These are phyloP conservation scores for Acronicta psi DNA, from an alignment of 2,888 invertebrate species.

Conservation along the genomic window DNA sequence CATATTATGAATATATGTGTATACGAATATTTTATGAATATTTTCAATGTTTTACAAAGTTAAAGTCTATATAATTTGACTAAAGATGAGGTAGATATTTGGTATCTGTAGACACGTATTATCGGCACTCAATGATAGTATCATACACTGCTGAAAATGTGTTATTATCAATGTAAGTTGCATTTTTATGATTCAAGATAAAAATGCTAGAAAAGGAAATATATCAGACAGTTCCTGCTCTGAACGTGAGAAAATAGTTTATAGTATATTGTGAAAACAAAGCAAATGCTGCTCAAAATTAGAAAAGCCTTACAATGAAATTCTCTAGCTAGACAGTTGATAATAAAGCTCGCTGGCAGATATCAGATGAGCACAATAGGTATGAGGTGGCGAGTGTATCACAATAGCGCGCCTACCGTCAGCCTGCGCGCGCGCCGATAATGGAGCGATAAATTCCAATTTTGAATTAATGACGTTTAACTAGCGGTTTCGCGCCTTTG, in stretches of 20 bases:
- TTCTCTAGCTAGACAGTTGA: slow-evolving; percentile 18
- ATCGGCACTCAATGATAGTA: no score
- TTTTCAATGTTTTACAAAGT: not conserved
- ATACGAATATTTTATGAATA: no score
- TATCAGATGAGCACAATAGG: slow-evolving; percentile 69
- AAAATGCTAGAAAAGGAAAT: no score
- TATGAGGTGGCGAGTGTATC: slow-evolving; percentile 69
- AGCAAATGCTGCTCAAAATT: slow-evolving; percentile 5
- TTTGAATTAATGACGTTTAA: slow-evolving; percentile 69
- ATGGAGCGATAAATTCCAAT: slow-evolving; percentile 77
- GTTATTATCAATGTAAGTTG: no score
- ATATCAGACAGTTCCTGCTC: no score
- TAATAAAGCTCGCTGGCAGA: slow-evolving; percentile 54
- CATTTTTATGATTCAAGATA: no score
- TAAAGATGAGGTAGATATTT: not conserved
- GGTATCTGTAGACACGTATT: no score
- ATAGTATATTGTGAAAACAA: not conserved
- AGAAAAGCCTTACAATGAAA: slow-evolving; percentile 18
- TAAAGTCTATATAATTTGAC: not conserved
- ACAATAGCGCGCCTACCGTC: slow-evolving; percentile 65
- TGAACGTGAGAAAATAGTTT: no score
- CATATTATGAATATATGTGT: no score
- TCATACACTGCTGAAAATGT: no score
- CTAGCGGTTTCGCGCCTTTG: slow-evolving; percentile 52
- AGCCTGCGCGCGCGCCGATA: slow-evolving; percentile 59